These are phyloP conservation scores for Ophion slaviceki DNA, from an alignment of 2,888 invertebrate species.

Conservation along the genomic window DNA sequence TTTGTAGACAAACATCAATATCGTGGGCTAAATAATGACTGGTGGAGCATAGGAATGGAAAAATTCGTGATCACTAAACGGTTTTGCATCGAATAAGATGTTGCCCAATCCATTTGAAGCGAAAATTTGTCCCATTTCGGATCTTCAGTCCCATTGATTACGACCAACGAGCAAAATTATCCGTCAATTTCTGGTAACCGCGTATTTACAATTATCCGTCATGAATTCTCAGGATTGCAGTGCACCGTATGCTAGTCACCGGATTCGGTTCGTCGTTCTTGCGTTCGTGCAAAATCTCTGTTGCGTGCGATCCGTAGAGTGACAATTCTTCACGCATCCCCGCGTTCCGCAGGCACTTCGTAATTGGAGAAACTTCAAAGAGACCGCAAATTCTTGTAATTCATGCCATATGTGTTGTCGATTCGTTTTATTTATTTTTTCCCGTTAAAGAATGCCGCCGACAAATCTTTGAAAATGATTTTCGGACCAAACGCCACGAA, in stretches of 20 bases:
- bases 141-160: background rate
- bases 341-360: background rate
- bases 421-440: background rate
- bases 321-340: constrained; percentile 19
- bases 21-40: too few relatives aligned
- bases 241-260: background rate
- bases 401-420: background rate
- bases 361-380: constrained; percentile 24
- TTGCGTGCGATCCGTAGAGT: constrained; percentile 17
- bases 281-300: background rate
- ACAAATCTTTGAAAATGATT: background rate
- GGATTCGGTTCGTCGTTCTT: constrained; percentile 19
- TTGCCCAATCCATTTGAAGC: too few relatives aligned
- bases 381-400: constrained; percentile 13
- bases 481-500: background rate
- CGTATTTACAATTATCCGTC: background rate
- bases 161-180: background rate
- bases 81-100: too few relatives aligned
- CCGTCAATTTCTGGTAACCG: background rate
- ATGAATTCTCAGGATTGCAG: background rate
- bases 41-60: too few relatives aligned
- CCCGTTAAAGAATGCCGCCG: background rate
- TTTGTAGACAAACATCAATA: too few relatives aligned
- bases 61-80: too few relatives aligned
- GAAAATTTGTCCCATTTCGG: background rate